These are phyloP conservation scores for Colostygia pectinataria DNA, from an alignment of 2,888 invertebrate genomes.

Conservation along the genomic window DNA sequence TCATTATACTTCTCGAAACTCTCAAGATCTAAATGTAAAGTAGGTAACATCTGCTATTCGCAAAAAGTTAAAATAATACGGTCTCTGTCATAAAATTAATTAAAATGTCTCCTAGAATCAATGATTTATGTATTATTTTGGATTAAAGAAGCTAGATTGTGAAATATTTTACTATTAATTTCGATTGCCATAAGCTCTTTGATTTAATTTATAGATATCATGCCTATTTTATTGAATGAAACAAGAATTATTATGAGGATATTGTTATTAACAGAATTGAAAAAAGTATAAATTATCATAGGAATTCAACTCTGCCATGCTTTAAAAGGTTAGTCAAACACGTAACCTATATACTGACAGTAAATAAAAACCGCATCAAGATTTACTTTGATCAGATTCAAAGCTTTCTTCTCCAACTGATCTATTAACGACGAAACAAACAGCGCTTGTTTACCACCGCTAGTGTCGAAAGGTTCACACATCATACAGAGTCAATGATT, in stretches of 20 bases:
- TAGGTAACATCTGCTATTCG: constrained; percentile 31
- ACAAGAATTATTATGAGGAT: neutral
- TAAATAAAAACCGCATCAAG: neutral
- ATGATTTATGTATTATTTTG: constrained; percentile 28
- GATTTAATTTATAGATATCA: constrained; percentile 1
- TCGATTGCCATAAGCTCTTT: constrained; percentile 3
- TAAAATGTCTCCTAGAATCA: constrained; percentile 22
- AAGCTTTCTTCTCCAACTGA: constrained; percentile 1
- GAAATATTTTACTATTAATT: constrained; percentile 20
- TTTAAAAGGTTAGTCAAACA: too few relatives aligned
- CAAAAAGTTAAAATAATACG: constrained; percentile 20
- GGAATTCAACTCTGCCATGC: too few relatives aligned
- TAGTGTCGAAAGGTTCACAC: constrained; percentile 27
- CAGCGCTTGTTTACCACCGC: constrained; percentile 22
- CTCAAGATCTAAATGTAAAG: constrained; percentile 24
- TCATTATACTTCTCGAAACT: constrained; percentile 26
- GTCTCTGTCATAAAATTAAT: constrained; percentile 27
- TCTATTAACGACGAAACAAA: constrained; percentile 25
- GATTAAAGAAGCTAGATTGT: constrained; percentile 12
- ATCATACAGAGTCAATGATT: constrained; percentile 50
- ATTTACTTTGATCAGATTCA: constrained; percentile 8
- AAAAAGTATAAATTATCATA: too few relatives aligned
- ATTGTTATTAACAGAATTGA: too few relatives aligned
- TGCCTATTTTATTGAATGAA: neutral
- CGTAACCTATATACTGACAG: too few relatives aligned